Evolutionary conservation across 2,797 vertebrate species (phyloP).

Genomic region (Helarctos malayanus): DNA sequence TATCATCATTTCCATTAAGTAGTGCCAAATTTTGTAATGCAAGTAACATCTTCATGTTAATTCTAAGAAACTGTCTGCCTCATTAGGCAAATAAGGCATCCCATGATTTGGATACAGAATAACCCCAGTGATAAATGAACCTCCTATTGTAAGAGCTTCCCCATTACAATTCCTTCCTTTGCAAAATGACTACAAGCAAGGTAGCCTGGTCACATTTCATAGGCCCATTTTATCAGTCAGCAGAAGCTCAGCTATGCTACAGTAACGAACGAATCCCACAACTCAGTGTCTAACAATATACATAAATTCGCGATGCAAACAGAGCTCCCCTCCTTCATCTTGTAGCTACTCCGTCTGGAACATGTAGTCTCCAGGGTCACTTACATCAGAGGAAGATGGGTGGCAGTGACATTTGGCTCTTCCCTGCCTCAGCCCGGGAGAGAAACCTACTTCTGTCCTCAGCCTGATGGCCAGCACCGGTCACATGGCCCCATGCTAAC

Average conservation of each 20-base stretch:
- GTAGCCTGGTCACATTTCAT: background rate
- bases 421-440: background rate
- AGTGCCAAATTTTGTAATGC: conserved; percentile 66
- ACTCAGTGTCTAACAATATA: background rate
- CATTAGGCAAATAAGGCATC: conserved; percentile 77
- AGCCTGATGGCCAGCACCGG: background rate
- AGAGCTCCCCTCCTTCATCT: background rate
- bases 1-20: conserved; percentile 83
- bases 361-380: background rate
- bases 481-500: background rate
- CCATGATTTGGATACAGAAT: conserved; percentile 65
- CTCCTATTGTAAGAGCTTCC: background rate
- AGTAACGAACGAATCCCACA: background rate
- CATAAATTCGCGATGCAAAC: background rate
- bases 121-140: conserved; percentile 65
- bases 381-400: background rate
- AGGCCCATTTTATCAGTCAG: conserved; percentile 65
- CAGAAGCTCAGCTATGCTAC: conserved; percentile 48
- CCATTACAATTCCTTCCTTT: conserved; percentile 22
- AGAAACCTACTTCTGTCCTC: background rate
- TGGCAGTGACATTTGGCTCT: background rate
- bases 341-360: background rate
- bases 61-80: conserved; percentile 66
- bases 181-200: background rate
- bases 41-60: conserved; percentile 74